Conservation (phyloP, 2,888 invertebrate genomes). For the Ditula angustiorana region DNA sequence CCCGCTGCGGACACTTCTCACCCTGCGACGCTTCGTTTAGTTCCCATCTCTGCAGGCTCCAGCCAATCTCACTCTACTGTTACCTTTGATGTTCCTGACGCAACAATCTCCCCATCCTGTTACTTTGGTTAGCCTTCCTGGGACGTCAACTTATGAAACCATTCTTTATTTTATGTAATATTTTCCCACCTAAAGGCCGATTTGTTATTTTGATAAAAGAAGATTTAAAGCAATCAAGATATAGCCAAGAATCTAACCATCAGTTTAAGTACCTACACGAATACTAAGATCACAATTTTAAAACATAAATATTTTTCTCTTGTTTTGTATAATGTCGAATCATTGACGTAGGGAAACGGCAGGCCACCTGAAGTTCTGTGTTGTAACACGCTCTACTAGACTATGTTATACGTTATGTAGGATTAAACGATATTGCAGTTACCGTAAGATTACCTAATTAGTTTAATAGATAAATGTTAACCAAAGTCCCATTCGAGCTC, state of each 20-base stretch:
- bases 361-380: slow-evolving; percentile 30
- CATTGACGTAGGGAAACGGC: slow-evolving; percentile 28
- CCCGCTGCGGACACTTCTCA: slow-evolving; percentile 47
- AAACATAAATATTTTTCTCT: slow-evolving; percentile 21
- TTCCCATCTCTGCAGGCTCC: slow-evolving; percentile 50
- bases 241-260: background rate
- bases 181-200: slow-evolving; percentile 5
- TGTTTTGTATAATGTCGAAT: slow-evolving; percentile 17
- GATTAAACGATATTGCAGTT: slow-evolving; percentile 76
- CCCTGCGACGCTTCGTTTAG: slow-evolving; percentile 52
- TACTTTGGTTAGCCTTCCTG: slow-evolving; percentile 43
- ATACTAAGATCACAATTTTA: slow-evolving; percentile 28
- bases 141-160: slow-evolving; percentile 4
- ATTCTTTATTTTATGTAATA: slow-evolving; percentile 11
- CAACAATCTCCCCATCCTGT: slow-evolving; percentile 30
- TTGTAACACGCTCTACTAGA: slow-evolving; percentile 32
- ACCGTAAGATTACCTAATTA: slow-evolving; percentile 81
- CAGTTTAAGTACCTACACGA: background rate
- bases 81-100: slow-evolving; percentile 36
- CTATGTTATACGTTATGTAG: slow-evolving; percentile 50
- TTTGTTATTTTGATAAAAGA: background rate
- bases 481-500: slow-evolving; percentile 77
- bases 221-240: background rate
- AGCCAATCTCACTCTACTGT: slow-evolving; percentile 46
- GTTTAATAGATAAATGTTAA: slow-evolving; percentile 79